Base-by-base conservation (phyloP, 2,113 vertebrate genomes). In the Andinoacara biseriatus region DNA sequence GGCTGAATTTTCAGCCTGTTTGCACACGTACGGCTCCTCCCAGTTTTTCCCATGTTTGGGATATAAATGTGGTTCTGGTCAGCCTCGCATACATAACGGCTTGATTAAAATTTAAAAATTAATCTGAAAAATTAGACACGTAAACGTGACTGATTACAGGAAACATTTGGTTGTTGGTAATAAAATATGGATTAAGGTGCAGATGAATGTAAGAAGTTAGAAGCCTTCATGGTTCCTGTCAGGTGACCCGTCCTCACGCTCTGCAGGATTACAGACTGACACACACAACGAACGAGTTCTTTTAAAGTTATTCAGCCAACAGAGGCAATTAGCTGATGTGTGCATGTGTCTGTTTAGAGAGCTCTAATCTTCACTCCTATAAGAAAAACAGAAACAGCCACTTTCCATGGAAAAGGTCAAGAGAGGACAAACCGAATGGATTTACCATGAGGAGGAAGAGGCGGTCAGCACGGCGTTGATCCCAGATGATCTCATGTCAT, bases 401-500 rank as follows among this genome's bases (percentile, higher is more conserved):
- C 67, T 72, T 33, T 54, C 67, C 54, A 78, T 58, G 15, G 57
- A 74, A 74, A 76, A 78, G 58, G 74, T 89, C 74, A 75, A 60
- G 40, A 78, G 78, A 76, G 79, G 59, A 81, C 52, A 24, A 40
- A 17, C 13, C 8, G 7, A 54, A 65, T 59, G 49, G 79, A 43
- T 40, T 65, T 33, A 79, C 65, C 24, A 5, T 56, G 43, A 76
- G 72, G 38, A 81, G 58, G 59, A 79, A 78, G 76, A 82, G 22
- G 31, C 1, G 5, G 65, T 17, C 75, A 24, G 57, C 62, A 74
- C 52, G 7, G 67, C 1, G 63, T 5, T 89, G 83, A 92, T 92
- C 78, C 85, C 72, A 77, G 87, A 91, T 91, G 80, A 91, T 92
- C 90, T 82, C 63, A 59, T 76, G 89, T 91, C 77, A 83, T 87